Evolutionary conservation across 2,797 vertebrate species (phyloP), one percentile per base, ranked within the genome.

Genomic region (Cossypha heuglini): DNA sequence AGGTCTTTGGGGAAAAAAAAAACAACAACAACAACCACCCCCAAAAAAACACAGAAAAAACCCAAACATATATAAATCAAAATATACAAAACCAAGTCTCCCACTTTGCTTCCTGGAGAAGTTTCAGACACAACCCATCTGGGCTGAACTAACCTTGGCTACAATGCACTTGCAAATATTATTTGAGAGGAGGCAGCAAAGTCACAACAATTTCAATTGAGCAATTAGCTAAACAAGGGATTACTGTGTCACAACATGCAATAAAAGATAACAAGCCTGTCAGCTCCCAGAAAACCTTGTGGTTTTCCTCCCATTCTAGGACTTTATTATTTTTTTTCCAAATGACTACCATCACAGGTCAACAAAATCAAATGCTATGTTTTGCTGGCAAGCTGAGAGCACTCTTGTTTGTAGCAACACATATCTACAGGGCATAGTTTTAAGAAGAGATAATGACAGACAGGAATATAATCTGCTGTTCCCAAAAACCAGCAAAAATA

Each of bases 171-270:
- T 80, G 59, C 48, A 84, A 95, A 93, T 59, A 57, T 49, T 55
- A 35, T 45, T 80, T 94, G 74, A 84, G 64, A 92, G 66, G 73
- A 93, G 63, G 85, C 73, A 96, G 89, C 66, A 88, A 86, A 96
- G 63, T 76, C 89, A 81, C 82, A 92, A 92, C 77, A 74, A 86
- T 89, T 88, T 84, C 81, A 93, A 59, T 9, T 82, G 26, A 92
- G 43, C 68, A 88, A 57, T 81, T 66, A 86, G 69, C 46, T 69
- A 64, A 88, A 94, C 92, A 93, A 93, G 59, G 33, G 58, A 78
- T 88, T 86, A 62, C 57, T 59, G 31, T 89, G 82, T 88, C 76
- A 93, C 88, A 91, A 89, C 76, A 72, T 18, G 31, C 33, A 90
- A 58, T 78, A 86, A 73, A 87, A 94, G 77, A 87, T 81, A 95